Evolutionary conservation across 2,113 vertebrate genomes (phyloP).

Genomic region (Cepphus grylle): DNA sequence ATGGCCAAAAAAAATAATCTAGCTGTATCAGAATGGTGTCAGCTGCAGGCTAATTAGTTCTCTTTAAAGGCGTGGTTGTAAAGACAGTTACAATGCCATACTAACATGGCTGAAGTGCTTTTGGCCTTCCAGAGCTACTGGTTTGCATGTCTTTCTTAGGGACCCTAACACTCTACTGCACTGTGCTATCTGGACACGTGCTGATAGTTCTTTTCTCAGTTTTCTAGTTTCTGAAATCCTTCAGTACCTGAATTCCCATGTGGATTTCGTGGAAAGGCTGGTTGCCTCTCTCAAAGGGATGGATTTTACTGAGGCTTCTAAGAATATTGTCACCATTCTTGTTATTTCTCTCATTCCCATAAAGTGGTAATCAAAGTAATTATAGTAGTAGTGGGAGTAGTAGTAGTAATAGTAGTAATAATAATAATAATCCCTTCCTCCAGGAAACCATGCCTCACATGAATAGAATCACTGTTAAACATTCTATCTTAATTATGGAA

Average conservation of each 20-base stretch:
- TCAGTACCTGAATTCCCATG: neutral
- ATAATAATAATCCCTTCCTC: neutral
- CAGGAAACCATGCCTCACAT: neutral
- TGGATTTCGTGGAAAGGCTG: neutral
- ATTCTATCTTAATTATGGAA: neutral
- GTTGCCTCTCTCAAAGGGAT: neutral
- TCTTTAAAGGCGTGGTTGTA: neutral
- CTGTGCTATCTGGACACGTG: neutral
- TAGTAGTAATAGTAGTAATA: neutral
- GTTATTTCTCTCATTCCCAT: neutral
- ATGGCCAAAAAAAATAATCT: neutral
- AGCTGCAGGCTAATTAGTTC: neutral
- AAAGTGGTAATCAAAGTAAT: neutral
- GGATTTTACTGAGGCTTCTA: neutral
- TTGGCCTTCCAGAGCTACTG: neutral
- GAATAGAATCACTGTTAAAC: neutral
- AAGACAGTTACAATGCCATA: neutral
- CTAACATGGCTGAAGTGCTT: neutral
- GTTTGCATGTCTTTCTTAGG: neutral
- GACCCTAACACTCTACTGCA: neutral
- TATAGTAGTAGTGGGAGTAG: neutral
- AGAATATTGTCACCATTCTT: neutral
- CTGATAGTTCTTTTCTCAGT: neutral
- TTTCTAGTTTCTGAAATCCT: neutral
- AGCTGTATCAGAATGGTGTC: neutral